These are phyloP conservation scores for Acromyrmex echinatior DNA, from an alignment of 1,140 invertebrate species.

Conservation along the genomic window DNA sequence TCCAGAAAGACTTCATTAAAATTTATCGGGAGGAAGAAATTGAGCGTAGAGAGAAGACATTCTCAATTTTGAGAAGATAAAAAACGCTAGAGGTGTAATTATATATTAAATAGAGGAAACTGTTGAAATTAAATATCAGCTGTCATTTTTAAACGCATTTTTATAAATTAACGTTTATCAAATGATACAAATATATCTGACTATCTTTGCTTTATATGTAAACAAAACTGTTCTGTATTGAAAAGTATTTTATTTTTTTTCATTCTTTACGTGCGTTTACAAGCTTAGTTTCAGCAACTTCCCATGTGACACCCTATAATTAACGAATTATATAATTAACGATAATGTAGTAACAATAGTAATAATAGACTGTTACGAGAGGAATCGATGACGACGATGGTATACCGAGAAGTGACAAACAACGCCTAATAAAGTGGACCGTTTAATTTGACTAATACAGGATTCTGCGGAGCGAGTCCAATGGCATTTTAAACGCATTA, in stretches of 20 bases:
- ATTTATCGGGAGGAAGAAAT: not conserved
- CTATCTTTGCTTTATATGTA: too few relatives aligned
- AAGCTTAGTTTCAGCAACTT: too few relatives aligned
- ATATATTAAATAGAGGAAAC: too few relatives aligned
- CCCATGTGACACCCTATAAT: too few relatives aligned
- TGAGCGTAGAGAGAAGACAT: not conserved
- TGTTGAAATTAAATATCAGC: too few relatives aligned
- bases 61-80: not conserved
- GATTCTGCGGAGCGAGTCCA: slow-evolving; percentile 32
- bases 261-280: too few relatives aligned
- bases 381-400: not conserved
- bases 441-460: slow-evolving; percentile 58
- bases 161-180: too few relatives aligned
- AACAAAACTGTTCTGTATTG: too few relatives aligned
- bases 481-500: slow-evolving; percentile 61
- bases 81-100: not conserved
- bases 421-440: slow-evolving; percentile 28
- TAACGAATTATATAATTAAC: not conserved
- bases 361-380: not conserved
- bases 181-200: too few relatives aligned
- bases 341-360: not conserved
- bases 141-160: too few relatives aligned
- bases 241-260: too few relatives aligned
- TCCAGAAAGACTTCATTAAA: not conserved
- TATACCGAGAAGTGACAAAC: slow-evolving; percentile 25